Evolutionary conservation across 1,140 invertebrate genomes (phyloP), one percentile per base, ranked within the genome.

Genomic region (Drosophila pandora): DNA sequence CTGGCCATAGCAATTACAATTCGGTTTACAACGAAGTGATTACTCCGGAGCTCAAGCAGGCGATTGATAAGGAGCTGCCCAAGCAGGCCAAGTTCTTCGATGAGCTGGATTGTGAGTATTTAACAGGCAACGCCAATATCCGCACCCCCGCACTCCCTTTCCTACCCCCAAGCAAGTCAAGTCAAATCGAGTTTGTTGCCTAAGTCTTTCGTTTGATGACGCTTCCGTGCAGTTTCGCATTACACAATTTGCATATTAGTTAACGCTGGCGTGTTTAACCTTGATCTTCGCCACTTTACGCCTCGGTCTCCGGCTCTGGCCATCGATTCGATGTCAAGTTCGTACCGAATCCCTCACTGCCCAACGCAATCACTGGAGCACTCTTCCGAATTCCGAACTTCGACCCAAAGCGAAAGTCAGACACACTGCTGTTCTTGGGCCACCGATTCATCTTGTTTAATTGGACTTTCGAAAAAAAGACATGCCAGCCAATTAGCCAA

Each of bases 21-120:
- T 67, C 77, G 17, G 80, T 83, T 2, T 91, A 91, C 71, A 91
- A 91, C 67, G 64, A 74, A 21, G 81, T 77, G 43, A 73, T 91
- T n/a, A 74, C 70, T 41, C 68, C 81, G 7, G 76, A 90, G 45
- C 56, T 91, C 2, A 91, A 90, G 39, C 62, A 91, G 48, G 81
- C 84, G 43, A 92, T 91, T 45, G 54, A 76, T 59, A 90, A 91
- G 79, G 78, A 90, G 47, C 62, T 91, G 54, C 90, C 91, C 69
- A 91, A 92, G 55, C 72, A 92, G 63, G 82, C 90, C 43, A 92
- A 92, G 73, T 92, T 92, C 73, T 92, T 92, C 43, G 91, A 92
- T 74, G 91, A 92, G 57, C 77, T 92, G 23, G 91, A 92, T 53
- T 76, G 91, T 92, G 77, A 91, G 91, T 92, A 83, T 47, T 13